A percentile compares a stretch with the other conserved stretches of the same genome.
Evolutionary conservation across 2,797 vertebrate genomes (phyloP).

Genomic region (Pantherophis alleghaniensis): DNA sequence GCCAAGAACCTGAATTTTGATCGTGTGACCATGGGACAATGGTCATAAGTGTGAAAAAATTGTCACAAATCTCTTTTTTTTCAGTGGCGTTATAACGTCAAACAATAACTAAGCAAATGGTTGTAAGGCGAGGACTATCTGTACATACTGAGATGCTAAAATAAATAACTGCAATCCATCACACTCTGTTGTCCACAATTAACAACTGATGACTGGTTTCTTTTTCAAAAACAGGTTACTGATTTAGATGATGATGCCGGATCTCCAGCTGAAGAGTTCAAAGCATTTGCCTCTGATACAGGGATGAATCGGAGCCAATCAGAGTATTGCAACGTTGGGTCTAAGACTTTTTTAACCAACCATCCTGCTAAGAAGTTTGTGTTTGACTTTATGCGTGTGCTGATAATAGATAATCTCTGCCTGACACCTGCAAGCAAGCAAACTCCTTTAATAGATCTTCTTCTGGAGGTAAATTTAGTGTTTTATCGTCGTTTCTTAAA

Average conservation of each 20-base stretch:
- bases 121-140: neutral
- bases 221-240: slow-evolving; percentile 72
- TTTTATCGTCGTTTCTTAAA: neutral
- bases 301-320: slow-evolving; percentile 99
- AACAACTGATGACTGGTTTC: neutral
- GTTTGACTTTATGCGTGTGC: slow-evolving; percentile 96
- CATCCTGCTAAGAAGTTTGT: slow-evolving; percentile 98
- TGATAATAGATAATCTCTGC: slow-evolving; percentile 98
- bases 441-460: slow-evolving; percentile 92
- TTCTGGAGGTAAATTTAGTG: slow-evolving; percentile 84
- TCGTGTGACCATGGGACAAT: neutral
- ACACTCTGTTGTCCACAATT: neutral
- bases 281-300: slow-evolving; percentile 88
- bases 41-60: neutral
- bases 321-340: slow-evolving; percentile 96
- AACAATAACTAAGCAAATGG: neutral
- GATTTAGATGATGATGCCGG: slow-evolving; percentile 94
- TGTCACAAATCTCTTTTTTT: neutral
- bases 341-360: slow-evolving; percentile 94
- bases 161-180: neutral
- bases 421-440: slow-evolving; percentile 95
- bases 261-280: slow-evolving; percentile 96
- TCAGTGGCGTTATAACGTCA: neutral
- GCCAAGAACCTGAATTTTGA: neutral
- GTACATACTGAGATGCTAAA: neutral